A percentile compares a stretch with the other conserved stretches of the same genome.
phyloP scores from a whole-genome alignment of 2,888 invertebrate genomes.

The Holacanthella duospinosa region DNA sequence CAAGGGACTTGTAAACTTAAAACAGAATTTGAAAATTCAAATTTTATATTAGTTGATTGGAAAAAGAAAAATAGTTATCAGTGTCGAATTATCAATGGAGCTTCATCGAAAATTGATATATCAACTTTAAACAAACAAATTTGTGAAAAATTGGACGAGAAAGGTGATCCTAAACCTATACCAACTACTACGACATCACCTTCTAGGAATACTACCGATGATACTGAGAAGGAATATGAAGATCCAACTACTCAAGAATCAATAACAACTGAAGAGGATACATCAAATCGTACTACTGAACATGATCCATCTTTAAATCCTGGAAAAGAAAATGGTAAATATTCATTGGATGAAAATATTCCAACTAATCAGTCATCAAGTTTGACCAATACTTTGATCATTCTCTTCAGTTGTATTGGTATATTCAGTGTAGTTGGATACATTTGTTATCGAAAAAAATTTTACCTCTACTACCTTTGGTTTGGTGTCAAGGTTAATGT shows the following conservation, averaged over 20 bases:
- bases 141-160: too few relatives aligned
- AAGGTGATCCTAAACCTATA: not conserved
- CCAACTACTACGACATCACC: not conserved
- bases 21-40: slow-evolving; percentile 13
- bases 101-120: not conserved
- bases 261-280: not conserved
- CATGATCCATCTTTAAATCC: too few relatives aligned
- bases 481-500: slow-evolving; percentile 48
- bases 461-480: slow-evolving; percentile 50
- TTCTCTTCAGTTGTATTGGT: slow-evolving; percentile 14
- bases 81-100: not conserved
- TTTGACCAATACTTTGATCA: slow-evolving; percentile 6
- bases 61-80: slow-evolving; percentile 19
- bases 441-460: slow-evolving; percentile 47
- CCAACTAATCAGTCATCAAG: not conserved
- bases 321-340: too few relatives aligned
- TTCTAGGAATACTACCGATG: not conserved
- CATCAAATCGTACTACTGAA: not conserved
- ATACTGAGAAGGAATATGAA: not conserved
- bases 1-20: slow-evolving; percentile 46
- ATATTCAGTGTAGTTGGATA: slow-evolving; percentile 20
- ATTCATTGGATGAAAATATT: too few relatives aligned
- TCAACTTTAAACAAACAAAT: not conserved
- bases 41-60: slow-evolving; percentile 15
- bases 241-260: not conserved